Base-by-base conservation (phyloP, 2,888 invertebrate species). In the Clanis bilineata region DNA sequence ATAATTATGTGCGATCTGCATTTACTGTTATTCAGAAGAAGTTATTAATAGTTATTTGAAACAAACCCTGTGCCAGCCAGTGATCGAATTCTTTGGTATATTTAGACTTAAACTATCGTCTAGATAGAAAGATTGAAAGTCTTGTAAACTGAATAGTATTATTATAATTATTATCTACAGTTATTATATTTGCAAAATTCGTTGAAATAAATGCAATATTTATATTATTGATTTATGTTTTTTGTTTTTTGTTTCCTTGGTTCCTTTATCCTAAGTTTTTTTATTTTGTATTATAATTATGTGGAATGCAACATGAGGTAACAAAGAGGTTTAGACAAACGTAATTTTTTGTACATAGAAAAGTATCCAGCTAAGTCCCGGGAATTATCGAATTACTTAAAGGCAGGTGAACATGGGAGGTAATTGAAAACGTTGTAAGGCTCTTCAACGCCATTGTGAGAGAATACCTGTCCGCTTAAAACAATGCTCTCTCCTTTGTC, bases 191-290 rank as follows among this genome's bases (percentile, higher is more conserved):
- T 87, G 87, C 90, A 87, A 87, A 90, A 92, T 90, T 91, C 88
- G 90, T 92, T 92, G 88, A 92, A 92, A 92, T 92, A 92, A 92
- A 93, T 90, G 88, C 89, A 92, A 92, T 93, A 93, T 93, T 93
- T 93, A 92, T 92, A 92, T 92, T 92, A 91, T 89, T 90, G 87
- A 89, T 81, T 88, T 90, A 88, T 88, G 88, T 88, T 88, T 88
- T 77, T 82, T 79, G 79, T 79, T 76, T 80, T 86, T 80, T 77
- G 77, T 83, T 85, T 82, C 87, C 86, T 88, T 85, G 77, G 83
- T 86, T 87, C 83, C 85, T 85, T 88, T 87, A 77, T 83, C 82
- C 81, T 86, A 57, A 79, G 77, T 86, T 86, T 76, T 71, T 78
- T 80, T 71, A 71, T 80, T 76, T 77, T 65, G 66, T 73, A 79